phyloP scores from a whole-genome alignment of 2,113 vertebrate genomes.

The Rhinolophus ferrumequinum region DNA sequence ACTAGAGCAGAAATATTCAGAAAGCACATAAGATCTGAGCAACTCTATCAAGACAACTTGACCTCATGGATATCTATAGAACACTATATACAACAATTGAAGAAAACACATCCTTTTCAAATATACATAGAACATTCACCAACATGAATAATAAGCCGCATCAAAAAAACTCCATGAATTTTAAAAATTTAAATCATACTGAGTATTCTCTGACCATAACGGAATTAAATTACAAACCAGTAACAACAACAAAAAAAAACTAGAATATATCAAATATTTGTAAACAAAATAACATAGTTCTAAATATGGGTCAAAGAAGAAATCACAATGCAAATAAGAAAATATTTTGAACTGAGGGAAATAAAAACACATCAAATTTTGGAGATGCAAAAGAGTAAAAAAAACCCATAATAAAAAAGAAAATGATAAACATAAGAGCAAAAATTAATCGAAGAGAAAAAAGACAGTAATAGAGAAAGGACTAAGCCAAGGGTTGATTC shows the following conservation, averaged over 20 bases:
- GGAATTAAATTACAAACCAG: neutral
- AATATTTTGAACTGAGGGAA: slow-evolving; percentile 20
- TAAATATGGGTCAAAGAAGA: neutral
- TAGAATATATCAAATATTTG: slow-evolving; percentile 24
- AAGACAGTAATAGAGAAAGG: neutral
- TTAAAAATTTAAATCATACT: neutral
- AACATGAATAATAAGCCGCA: neutral
- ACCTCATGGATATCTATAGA: neutral
- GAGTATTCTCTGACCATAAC: neutral
- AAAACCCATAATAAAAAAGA: neutral
- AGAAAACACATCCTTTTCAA: slow-evolving; percentile 6
- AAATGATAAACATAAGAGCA: neutral
- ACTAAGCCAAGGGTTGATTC: neutral
- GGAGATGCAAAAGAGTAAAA: neutral
- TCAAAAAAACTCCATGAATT: neutral
- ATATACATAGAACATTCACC: neutral
- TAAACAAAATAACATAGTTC: slow-evolving; percentile 17
- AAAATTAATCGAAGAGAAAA: slow-evolving; percentile 7
- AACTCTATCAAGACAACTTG: neutral
- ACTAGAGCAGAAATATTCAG: neutral
- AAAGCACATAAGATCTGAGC: neutral
- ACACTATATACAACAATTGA: neutral
- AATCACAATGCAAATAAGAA: slow-evolving; percentile 24
- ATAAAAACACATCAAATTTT: slow-evolving; percentile 12
- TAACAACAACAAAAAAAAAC: slow-evolving; percentile 4